A percentile compares a stretch with the other conserved stretches of the same genome.
Conservation (phyloP, 2,113 vertebrate species). For the Sporophila hypoxantha region DNA sequence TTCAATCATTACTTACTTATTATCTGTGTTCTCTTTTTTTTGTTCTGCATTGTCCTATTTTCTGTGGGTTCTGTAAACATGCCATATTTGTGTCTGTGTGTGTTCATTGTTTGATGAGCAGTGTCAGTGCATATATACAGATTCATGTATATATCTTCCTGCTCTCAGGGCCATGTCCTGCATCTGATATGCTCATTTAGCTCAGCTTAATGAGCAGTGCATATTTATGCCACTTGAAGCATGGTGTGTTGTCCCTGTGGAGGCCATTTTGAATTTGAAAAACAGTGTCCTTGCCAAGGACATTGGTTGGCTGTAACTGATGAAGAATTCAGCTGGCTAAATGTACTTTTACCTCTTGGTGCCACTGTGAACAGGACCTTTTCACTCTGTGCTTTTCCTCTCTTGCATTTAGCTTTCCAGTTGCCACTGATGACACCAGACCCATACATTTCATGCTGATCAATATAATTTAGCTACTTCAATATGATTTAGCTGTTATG, state of each 20-base stretch:
- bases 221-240: slow-evolving; percentile 21
- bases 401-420: slow-evolving; percentile 19
- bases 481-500: slow-evolving; percentile 27
- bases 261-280: slow-evolving; percentile 50
- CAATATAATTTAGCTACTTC: slow-evolving; percentile 32
- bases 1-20: not conserved
- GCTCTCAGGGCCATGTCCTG: slow-evolving; percentile 18
- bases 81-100: not conserved
- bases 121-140: slow-evolving; percentile 21
- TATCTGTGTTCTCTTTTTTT: slow-evolving; percentile 9
- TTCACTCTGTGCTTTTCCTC: not conserved
- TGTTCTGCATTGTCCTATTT: not conserved
- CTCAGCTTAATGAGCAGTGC: slow-evolving; percentile 36
- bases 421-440: slow-evolving; percentile 1
- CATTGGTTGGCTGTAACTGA: slow-evolving; percentile 43
- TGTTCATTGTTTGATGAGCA: not conserved
- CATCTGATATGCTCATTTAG: slow-evolving; percentile 28
- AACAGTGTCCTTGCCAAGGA: slow-evolving; percentile 23
- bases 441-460: slow-evolving; percentile 46
- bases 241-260: slow-evolving; percentile 33
- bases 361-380: slow-evolving; percentile 66
- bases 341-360: slow-evolving; percentile 74
- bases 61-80: slow-evolving; percentile 13
- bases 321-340: slow-evolving; percentile 44
- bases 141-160: not conserved